Conservation (phyloP, 2,797 vertebrate genomes). For the Salmo trutta region DNA sequence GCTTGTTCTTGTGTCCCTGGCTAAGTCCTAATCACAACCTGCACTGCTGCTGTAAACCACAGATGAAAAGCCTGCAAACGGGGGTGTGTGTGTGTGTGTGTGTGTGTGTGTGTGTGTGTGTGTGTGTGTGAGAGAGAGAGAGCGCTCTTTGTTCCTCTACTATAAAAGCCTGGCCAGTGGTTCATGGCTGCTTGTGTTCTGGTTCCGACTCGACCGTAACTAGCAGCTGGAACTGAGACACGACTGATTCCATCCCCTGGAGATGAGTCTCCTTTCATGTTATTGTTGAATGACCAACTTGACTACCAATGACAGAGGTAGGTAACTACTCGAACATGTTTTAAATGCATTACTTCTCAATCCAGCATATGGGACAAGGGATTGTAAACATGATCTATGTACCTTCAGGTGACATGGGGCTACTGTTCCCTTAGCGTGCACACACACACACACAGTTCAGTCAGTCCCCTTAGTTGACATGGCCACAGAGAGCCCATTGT, state of each 20-base stretch:
- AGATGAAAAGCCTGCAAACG: slow-evolving; percentile 8
- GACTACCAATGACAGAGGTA: too few relatives aligned
- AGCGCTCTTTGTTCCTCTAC: neutral
- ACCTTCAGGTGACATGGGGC: too few relatives aligned
- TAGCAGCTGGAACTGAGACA: slow-evolving; percentile 11
- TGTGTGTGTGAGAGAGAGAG: neutral
- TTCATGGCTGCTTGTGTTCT: slow-evolving; percentile 6
- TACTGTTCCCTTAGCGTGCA: too few relatives aligned
- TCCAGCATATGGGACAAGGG: too few relatives aligned
- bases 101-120: too few relatives aligned
- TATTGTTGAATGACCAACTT: too few relatives aligned
- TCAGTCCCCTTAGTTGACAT: neutral
- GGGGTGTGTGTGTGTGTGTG: neutral
- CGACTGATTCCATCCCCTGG: neutral
- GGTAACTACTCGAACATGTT: neutral
- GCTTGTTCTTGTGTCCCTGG: neutral
- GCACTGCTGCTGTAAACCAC: neutral
- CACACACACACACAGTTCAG: neutral
- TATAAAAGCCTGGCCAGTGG: neutral
- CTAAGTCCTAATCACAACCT: neutral
- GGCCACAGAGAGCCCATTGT: neutral
- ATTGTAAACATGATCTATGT: neutral
- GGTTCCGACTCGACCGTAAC: slow-evolving; percentile 1
- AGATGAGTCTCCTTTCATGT: neutral
- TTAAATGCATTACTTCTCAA: neutral